A percentile compares a stretch with the other conserved stretches of the same genome.
phyloP scores from a whole-genome alignment of 2,888 invertebrate species.

The Parelbella ahira region DNA sequence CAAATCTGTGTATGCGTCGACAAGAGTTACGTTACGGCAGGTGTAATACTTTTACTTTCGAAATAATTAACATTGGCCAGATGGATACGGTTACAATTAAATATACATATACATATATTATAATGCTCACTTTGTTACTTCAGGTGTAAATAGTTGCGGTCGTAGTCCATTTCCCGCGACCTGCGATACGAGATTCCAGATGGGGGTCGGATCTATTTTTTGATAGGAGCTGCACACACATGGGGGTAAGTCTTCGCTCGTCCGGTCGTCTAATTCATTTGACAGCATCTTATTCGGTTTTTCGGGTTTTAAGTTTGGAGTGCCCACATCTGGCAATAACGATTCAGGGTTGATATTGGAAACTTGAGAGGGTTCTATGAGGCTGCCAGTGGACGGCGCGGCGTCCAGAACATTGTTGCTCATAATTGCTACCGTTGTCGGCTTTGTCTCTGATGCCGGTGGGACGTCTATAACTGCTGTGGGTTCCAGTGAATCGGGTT shows the following conservation, averaged over 20 bases:
- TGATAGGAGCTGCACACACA: conserved; percentile 11
- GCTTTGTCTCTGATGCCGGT: not conserved
- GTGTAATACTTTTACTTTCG: too few species aligned
- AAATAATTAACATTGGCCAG: too few species aligned
- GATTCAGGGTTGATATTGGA: not conserved
- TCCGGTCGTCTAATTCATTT: not conserved
- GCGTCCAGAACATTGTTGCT: not conserved
- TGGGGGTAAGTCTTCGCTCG: too few species aligned
- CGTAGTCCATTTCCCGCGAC: not conserved
- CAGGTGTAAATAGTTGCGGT: not conserved
- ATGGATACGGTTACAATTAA: too few species aligned
- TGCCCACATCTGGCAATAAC: not conserved
- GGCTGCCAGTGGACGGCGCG: not conserved
- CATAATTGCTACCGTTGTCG: not conserved
- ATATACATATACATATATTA: not conserved
- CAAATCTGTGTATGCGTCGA: too few species aligned
- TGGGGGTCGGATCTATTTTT: not conserved
- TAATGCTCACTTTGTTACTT: conserved; percentile 7
- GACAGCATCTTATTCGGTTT: not conserved
- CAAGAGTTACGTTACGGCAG: too few species aligned
- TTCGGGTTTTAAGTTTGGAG: conserved; percentile 3
- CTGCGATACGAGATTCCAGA: not conserved
- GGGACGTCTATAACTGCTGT: not conserved
- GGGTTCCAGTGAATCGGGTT: not conserved
- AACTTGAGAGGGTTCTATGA: conserved; percentile 13